Evolutionary conservation across 2,888 invertebrate species (phyloP).

Genomic region (Pyralis farinalis): DNA sequence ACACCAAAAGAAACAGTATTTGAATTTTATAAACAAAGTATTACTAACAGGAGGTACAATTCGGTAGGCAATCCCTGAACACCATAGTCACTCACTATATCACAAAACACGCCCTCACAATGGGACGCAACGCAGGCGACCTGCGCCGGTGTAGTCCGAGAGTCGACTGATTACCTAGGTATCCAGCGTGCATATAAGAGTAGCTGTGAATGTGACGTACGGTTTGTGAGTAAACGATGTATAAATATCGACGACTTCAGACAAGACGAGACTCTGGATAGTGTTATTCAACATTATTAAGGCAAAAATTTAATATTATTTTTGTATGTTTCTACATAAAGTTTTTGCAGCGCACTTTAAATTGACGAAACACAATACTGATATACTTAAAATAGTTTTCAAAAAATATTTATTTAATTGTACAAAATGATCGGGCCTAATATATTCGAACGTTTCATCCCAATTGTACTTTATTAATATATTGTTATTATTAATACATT

Average conservation of each 20-base stretch:
- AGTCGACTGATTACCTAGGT: not conserved
- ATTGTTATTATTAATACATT: no score
- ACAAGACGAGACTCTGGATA: not conserved
- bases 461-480: no score
- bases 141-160: not conserved
- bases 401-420: no score
- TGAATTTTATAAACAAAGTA: no score
- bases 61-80: slow-evolving; percentile 61
- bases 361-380: no score
- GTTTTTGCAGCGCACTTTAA: no score
- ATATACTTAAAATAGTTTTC: no score
- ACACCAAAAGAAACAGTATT: no score
- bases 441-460: no score
- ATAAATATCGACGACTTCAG: slow-evolving; percentile 64
- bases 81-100: slow-evolving; percentile 41
- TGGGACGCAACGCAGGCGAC: slow-evolving; percentile 2
- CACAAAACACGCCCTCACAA: slow-evolving; percentile 1
- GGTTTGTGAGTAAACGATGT: slow-evolving; percentile 40
- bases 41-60: slow-evolving; percentile 48
- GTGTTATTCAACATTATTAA: slow-evolving; percentile 12
- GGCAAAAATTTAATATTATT: no score
- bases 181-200: not conserved
- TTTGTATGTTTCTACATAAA: no score
- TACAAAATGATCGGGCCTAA: no score
- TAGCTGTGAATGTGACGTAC: not conserved